Percentiles rank a stretch among this genome's conserved stretches.
Evolutionary conservation across 2,797 vertebrate species (phyloP).

Genomic region (Girardinus metallicus): DNA sequence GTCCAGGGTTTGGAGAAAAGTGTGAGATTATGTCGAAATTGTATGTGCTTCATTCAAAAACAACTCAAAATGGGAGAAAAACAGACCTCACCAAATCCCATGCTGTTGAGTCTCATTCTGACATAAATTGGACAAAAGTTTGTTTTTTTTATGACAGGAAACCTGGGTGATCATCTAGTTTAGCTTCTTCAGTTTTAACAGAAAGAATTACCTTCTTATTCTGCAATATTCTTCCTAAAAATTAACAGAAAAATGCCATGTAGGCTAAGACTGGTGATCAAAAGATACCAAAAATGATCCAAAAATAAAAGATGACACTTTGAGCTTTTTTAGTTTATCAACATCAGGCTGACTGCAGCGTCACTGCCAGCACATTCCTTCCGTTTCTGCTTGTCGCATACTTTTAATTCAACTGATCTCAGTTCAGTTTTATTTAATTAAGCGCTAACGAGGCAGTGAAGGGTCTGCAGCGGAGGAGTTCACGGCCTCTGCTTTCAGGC

Average conservation of each 20-base stretch:
- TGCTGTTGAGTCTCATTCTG: not conserved
- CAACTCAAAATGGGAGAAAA: not conserved
- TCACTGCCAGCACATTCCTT: not conserved
- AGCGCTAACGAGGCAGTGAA: slow-evolving; percentile 81
- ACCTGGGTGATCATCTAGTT: not conserved
- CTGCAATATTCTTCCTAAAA: not conserved
- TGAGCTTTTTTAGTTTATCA: not conserved
- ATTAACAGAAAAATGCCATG: not conserved
- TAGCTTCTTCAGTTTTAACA: not conserved
- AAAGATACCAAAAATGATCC: not conserved
- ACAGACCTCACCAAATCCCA: not conserved
- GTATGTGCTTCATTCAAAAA: not conserved
- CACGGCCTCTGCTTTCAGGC: slow-evolving; percentile 84
- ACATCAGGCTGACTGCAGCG: not conserved
- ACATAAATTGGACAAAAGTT: not conserved
- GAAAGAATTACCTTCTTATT: not conserved
- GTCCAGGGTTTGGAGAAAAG: not conserved
- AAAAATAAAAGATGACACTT: not conserved
- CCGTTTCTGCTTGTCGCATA: not conserved
- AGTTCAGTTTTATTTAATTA: slow-evolving; percentile 85
- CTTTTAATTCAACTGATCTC: slow-evolving; percentile 27
- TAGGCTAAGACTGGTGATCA: not conserved
- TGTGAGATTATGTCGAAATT: not conserved
- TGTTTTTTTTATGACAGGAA: not conserved
- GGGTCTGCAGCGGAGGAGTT: slow-evolving; percentile 83